Base-by-base conservation (phyloP, 23 tunicate genomes). In the Oikopleura albicans region DNA sequence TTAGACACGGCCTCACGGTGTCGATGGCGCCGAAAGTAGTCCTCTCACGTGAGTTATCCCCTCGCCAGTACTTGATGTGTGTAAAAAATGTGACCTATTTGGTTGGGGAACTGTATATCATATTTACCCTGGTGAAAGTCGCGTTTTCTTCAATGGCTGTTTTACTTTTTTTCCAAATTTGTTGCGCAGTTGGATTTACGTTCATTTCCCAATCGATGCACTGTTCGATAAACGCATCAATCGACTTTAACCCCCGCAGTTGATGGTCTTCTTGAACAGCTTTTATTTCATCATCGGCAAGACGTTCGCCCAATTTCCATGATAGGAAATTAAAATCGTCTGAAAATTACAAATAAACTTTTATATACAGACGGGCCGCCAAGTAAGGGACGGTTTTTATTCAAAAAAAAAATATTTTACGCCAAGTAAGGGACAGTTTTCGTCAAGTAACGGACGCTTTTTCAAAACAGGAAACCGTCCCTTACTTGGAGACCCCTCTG, bases 141-240 rank as follows among this genome's bases (percentile, higher is more conserved):
- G 12, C 63, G 63, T 49, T 49, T 49, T 49, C 63, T 49, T 22
- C 22, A 49, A 49, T 8, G 22, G 63, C 63, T 8, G n/a, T n/a
- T 71, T 71, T 71, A 29, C 4, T 71, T 71, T 16, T 71, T 71
- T 31, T 71, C 79, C 79, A 71, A 16, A 71, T 71, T 29, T 16
- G 28, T 27, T 71, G 37, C 33, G 79, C 27, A 12, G 28, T 71
- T 29, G 79, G 79, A 71, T 71, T 37, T 29, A 71, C 37, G 31
- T 71, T 71, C 79, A 71, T 71, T 2, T 71, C 37, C 79, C 79
- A 71, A 71, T 71, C 79, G 35, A 71, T 71, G 31, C 79, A 71
- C 4, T 29, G 33, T 16, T 71, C 79, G 79, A 71, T 29, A 71
- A 71, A 71, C 33, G 27, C 33, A 2, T 71, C 79, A 31, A 71